Evolutionary conservation across 2,113 vertebrate genomes (phyloP), one percentile per base, ranked within the genome.

Genomic region (Cavia porcellus): DNA sequence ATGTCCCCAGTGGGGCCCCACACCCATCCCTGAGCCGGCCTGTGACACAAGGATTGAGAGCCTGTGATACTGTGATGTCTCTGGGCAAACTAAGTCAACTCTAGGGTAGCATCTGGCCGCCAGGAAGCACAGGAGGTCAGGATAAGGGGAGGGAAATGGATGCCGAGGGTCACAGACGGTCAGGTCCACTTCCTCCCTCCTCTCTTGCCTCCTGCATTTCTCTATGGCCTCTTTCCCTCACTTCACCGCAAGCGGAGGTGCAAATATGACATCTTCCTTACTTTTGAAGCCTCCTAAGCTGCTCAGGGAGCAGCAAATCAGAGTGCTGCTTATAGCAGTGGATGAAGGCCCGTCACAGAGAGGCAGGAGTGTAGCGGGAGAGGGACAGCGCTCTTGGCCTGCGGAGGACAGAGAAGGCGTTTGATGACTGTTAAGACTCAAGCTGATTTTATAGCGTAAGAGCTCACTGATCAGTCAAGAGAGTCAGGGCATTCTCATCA

Each of bases 361-460:
- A 95, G 74, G 72, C 19, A 20, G 42, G 30, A n/a, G n/a, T 50
- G 28, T 3, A 52, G 45, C 30, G 11, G 47, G 85, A 92, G 42
- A 95, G 22, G 10, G 62, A 81, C 24, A n/a, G 42, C 0, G 3
- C 9, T 86, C 8, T 83, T 77, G 57, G 83, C 47, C 87, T 83
- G 24, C 38, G 28, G 24, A 83, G 4, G 38, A 42, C 62, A 81
- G 32, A 61, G n/a, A 83, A 75, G 42, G 57, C 22, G 90, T 90
- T 92, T 82, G 45, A 88, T 75, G 94, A 89, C 59, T 82, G 52
- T 61, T 74, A 55, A 38, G 74, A 35, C n/a, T n/a, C n/a, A 66
- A 82, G 22, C 15, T 89, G 32, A 82, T 55, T 93, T 72, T 75
- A 12, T 42, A 80, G 68, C 35, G 3, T 81, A 55, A 57, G 55